Base-by-base conservation (phyloP, 1,140 invertebrate species). In the Brachionus rotundiformis region DNA sequence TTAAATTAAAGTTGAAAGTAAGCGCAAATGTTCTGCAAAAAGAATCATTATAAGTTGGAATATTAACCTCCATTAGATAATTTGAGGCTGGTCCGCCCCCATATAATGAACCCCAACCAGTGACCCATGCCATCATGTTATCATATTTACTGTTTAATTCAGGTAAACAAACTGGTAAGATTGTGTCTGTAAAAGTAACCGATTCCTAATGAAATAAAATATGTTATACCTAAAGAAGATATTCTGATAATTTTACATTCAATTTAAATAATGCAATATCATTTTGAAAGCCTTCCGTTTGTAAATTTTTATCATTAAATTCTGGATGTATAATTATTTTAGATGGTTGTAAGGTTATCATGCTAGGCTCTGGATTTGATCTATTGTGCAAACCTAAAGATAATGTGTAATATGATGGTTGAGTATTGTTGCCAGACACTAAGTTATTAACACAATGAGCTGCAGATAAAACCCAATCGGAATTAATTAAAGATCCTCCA, bases 241-340 rank as follows among this genome's bases (percentile, higher is more conserved):
- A 44, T 39, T 39, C 13, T 39, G 4, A 4, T n/a, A 47, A 13
- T n/a, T 47, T n/a, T 49, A 49, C 13, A 1, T 0, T 7, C n/a
- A 81, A 31, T 63, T 16, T 41, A 13, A 81, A 13, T 19, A 81
- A 19, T 16, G 54, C 77, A 5, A 81, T 19, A 27, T 81, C 77
- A 63, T 81, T 63, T 29, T 16, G 3, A 3, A 27, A n/a, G n/a
- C 29, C 27, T 41, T 49, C 59, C 7, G 44, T 49, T 49, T 49
- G 44, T 3, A 49, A 5, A 0, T 19, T 49, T 49, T 11, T n/a
- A 49, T n/a, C 16, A 31, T 77, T 44, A 49, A 49, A 77, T 16
- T 77, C 8, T 54, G 44, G 44, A 77, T 77, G 75, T 1, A 54
- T 5, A 54, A 47, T 44, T 16, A 77, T 49, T 61, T 29, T 49